Conservation (phyloP, 2,888 invertebrate species). For the Aporophyla lueneburgensis region DNA sequence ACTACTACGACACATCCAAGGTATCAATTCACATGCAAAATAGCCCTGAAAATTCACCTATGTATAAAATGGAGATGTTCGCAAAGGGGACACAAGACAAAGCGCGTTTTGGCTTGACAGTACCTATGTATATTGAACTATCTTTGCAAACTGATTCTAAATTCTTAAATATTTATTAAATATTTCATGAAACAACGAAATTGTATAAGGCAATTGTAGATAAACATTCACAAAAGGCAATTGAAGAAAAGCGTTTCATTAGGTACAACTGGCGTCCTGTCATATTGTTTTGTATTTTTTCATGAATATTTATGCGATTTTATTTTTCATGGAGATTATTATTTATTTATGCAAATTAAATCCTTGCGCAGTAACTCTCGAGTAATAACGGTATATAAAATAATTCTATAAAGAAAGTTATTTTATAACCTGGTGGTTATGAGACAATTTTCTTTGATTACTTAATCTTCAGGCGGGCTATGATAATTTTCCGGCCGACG, state of each 20-base stretch:
- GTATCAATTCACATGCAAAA: conserved; percentile 45
- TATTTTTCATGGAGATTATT: conserved; percentile 65
- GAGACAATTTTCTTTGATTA: conserved; percentile 68
- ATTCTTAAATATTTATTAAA: conserved; percentile 11
- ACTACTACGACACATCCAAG: conserved; percentile 3
- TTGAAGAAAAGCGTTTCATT: conserved; percentile 38
- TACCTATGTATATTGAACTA: not conserved
- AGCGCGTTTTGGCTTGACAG: not conserved
- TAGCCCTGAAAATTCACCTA: not conserved
- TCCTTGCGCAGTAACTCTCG: conserved; percentile 42
- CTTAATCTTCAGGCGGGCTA: conserved; percentile 66
- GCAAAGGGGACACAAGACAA: not conserved
- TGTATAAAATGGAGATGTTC: not conserved
- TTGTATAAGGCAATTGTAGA: conserved; percentile 18
- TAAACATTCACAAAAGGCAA: conserved; percentile 30
- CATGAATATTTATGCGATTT: conserved; percentile 57
- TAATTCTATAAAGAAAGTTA: not conserved
- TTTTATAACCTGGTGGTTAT: conserved; percentile 64
- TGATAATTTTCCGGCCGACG: conserved; percentile 66
- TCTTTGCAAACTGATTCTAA: conserved; percentile 3
- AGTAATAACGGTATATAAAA: conserved; percentile 35
- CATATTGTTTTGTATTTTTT: conserved; percentile 56
- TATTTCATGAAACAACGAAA: conserved; percentile 27
- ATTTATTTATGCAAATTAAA: conserved; percentile 67
- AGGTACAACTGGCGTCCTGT: conserved; percentile 38